phyloP scores from a whole-genome alignment of 2,113 vertebrate species.

The Malurus alboscapulatus region DNA sequence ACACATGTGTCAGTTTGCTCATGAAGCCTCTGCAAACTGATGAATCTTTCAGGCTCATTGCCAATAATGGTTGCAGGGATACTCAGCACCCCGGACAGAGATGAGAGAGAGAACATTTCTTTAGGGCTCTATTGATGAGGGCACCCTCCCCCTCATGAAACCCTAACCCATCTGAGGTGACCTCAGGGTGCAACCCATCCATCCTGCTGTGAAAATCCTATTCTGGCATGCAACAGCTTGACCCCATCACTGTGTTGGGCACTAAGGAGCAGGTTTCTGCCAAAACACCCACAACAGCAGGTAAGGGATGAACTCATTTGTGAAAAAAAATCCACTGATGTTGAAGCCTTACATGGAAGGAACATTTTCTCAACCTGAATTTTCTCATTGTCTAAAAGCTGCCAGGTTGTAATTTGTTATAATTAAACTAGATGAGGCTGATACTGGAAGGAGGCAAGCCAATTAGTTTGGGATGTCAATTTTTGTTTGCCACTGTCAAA shows the following conservation, averaged over 20 bases:
- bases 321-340: rapidly evolving
- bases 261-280: not conserved
- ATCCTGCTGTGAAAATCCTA: not conserved
- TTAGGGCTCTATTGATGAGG: not conserved
- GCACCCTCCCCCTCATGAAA: not conserved
- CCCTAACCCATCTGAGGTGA: not conserved
- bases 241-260: not conserved
- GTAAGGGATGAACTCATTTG: not conserved
- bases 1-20: not conserved
- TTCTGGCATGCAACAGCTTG: rapidly evolving
- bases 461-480: constrained; percentile 52
- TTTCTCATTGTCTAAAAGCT: not conserved
- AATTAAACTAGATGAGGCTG: constrained; percentile 49
- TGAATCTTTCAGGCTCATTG: not conserved
- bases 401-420: constrained; percentile 39
- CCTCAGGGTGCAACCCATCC: not conserved
- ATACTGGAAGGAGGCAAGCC: constrained; percentile 23
- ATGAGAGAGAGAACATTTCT: not conserved
- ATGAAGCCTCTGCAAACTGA: not conserved
- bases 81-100: not conserved
- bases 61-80: rapidly evolving
- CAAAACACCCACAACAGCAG: not conserved
- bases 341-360: not conserved
- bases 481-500: constrained; percentile 62
- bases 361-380: not conserved